A percentile compares a stretch with the other conserved stretches of the same genome.
Conservation (phyloP, 2,113 vertebrate species). For the Anthoscopus minutus region DNA sequence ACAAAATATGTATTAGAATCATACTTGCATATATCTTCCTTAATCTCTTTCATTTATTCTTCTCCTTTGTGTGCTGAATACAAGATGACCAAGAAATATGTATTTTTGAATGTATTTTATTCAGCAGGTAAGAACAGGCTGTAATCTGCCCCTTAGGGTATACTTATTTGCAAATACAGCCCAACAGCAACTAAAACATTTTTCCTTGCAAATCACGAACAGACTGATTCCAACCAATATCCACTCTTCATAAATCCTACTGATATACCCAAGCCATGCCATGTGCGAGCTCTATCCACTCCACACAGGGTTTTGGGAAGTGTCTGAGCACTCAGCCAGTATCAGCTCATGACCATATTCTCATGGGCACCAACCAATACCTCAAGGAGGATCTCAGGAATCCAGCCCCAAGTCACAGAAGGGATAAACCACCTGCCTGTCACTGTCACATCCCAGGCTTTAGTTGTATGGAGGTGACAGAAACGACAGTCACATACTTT, state of each 20-base stretch:
- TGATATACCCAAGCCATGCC: neutral
- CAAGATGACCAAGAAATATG: neutral
- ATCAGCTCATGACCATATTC: neutral
- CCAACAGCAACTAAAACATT: neutral
- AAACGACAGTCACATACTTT: neutral
- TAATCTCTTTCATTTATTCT: neutral
- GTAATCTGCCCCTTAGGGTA: neutral
- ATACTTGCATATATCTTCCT: neutral
- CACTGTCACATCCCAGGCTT: neutral
- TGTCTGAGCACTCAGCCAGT: neutral
- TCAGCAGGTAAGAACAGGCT: neutral
- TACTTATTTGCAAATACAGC: neutral
- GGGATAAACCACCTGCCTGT: neutral
- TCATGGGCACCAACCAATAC: neutral
- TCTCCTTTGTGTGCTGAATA: neutral
- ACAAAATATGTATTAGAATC: neutral
- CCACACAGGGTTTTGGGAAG: neutral
- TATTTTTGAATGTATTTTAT: neutral
- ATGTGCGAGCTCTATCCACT: neutral
- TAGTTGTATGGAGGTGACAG: neutral
- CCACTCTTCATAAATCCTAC: neutral
- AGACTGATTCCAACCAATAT: neutral
- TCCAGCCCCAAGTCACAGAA: neutral
- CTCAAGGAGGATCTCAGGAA: neutral
- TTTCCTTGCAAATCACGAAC: neutral